Conservation (phyloP, 2,113 vertebrate genomes). For the Shinisaurus crocodilurus region DNA sequence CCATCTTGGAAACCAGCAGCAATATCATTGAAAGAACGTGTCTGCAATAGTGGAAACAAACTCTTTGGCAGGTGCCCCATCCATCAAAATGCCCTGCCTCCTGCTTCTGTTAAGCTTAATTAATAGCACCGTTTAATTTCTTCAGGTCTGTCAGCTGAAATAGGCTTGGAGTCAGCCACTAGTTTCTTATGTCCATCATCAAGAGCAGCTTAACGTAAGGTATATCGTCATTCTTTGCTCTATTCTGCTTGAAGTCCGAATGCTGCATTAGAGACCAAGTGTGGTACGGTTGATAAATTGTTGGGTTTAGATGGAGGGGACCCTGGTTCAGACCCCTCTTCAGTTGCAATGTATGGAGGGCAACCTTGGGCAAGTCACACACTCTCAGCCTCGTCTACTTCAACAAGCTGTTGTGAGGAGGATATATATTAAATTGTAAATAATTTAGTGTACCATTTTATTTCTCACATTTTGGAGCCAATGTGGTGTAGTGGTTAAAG, state of each 20-base stretch:
- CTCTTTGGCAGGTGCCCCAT: neutral
- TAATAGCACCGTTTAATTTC: neutral
- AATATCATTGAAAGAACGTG: neutral
- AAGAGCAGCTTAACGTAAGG: neutral
- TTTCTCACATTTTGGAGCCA: neutral
- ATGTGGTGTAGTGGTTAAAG: no score
- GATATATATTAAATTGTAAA: neutral
- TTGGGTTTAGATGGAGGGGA: neutral
- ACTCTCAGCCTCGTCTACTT: neutral
- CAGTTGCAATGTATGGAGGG: neutral
- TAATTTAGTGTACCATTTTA: neutral
- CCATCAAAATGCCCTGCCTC: neutral
- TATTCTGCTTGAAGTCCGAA: neutral
- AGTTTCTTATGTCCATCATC: neutral
- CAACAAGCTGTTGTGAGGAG: neutral
- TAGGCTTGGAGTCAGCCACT: no score
- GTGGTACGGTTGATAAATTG: no score
- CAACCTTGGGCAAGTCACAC: neutral
- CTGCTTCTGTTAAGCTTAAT: neutral
- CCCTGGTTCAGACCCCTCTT: neutral
- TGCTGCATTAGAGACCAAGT: neutral
- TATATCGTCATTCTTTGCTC: neutral
- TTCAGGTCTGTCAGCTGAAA: neutral
- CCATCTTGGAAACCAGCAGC: neutral
- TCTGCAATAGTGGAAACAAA: neutral